Evolutionary conservation across 1,140 invertebrate species (phyloP), one percentile per base, ranked within the genome.

Genomic region (Cydia splendana): DNA sequence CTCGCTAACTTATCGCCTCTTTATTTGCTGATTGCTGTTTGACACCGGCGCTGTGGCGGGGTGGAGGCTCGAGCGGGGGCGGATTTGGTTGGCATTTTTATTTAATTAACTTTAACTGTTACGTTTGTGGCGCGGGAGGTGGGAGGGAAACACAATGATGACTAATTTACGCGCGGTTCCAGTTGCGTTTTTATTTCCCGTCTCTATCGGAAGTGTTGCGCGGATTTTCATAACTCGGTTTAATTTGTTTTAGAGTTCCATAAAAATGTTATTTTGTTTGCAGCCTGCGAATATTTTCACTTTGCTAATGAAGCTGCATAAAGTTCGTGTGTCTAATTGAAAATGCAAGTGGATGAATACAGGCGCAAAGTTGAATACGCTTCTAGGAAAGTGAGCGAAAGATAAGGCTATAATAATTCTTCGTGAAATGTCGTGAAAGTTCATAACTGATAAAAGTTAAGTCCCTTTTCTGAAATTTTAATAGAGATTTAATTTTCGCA

Each of bases 371-470:
- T 85, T 83, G 83, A 86, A 88, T 88, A 84, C 83, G 79, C 83
- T 85, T 82, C 81, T 78, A 83, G 75, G 81, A 78, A 81, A 89
- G 84, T 84, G 83, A 75, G 78, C 78, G 82, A 71, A 79, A 87
- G 90, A 90, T 91, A 92, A 92, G 84, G 79, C 86, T 86, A 91
- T 91, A 91, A 92, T 91, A 92, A 92, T 88, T 92, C 89, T 90
- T 87, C 85, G 87, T 79, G 79, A 87, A 90, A 89, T 88, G 90
- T 91, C 90, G 90, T 84, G 82, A 92, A 91, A 92, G 88, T 92
- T 92, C 86, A 90, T 90, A 92, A 90, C 90, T 89, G 89, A 92
- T 92, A 92, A 92, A 91, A 92, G 88, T 92, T 91, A 81, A 82
- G 85, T 86, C 85, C 87, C 88, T 88, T 89, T 92, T 91, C 87